Evolutionary conservation across 2,888 invertebrate genomes (phyloP), one percentile per base, ranked within the genome.

Genomic region (Epinotia demarniana): DNA sequence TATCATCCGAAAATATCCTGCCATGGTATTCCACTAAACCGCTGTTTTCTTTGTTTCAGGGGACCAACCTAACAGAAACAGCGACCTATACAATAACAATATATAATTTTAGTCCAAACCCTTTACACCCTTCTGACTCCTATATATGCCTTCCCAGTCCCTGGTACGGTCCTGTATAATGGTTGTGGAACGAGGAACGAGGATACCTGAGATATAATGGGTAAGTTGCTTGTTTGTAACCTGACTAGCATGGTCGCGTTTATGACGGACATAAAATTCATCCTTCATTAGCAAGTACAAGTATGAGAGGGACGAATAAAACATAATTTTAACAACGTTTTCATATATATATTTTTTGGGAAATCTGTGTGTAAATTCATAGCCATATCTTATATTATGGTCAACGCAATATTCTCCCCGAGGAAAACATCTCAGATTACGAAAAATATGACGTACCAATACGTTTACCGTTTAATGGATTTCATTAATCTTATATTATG

Each of bases 11-110:
- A 33, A 33, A 33, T 33, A 33, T 33, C 6, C 3, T 33, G 33
- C 33, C 33, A 1, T 3, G 2, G 33, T 43, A 18, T 39, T 13
- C 3, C 11, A 46, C 23, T 58, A 43, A 62, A 33, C 3, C n/a
- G 1, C 0, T 9, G n/a, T 53, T 83, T 82, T 64, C 72, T 78
- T 90, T 91, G 90, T 92, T 92, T 0, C 90, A 92, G 92, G 91
- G 91, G 91, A 92, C 91, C 92, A 92, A 90, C 81, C 82, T 80
- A 76, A 81, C 79, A 73, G 81, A 78, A 77, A 74, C 78, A 76
- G 79, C 78, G 77, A 81, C 77, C 75, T 79, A 79, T 78, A 79
- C 79, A 82, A 81, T 77, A 79, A 79, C 16, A n/a, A n/a, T 46
- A 73, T 66, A 76, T 75, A 75, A 73, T 74, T 78, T 77, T 77